Evolutionary conservation across 2,113 vertebrate genomes (phyloP), one percentile per base, ranked within the genome.

Genomic region (Microcebus ravelobensis): DNA sequence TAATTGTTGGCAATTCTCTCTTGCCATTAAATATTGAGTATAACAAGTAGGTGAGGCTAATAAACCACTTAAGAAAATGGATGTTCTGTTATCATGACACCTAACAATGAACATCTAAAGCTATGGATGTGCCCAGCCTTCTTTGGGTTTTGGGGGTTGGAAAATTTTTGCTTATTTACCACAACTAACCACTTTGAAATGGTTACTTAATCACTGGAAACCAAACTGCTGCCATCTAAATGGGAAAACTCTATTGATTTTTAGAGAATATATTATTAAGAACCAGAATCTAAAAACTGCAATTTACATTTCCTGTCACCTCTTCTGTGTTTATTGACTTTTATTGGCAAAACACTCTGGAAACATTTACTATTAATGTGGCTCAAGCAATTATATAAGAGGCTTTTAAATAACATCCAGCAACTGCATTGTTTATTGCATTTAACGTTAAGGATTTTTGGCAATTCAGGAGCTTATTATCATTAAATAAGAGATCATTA

Each of bases 21-120:
- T 83, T 96, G 67, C 29, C 59, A 83, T 97, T 96, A 94, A 94
- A 96, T 94, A 94, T 90, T 94, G 95, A 94, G 36, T 93, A 89
- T 61, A 48, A 71, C 39, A 87, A 71, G 59, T 74, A 86, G 57
- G 57, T 80, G 59, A 95, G 77, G 29, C n/a, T 94, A 94, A 97
- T 96, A 96, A 96, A 87, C 57, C 65, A 86, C 83, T 95, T 96
- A 94, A 89, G 94, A 91, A 97, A 84, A 89, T 80, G 90, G 23
- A 82, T 93, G 10, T 67, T 80, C 17, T 71, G 31, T 57, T 71
- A 80, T 87, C 57, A 74, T 12, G 84, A 34, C 52, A 96, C 27
- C 25, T 67, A 67, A 34, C 42, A 65, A 81, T n/a, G 18, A 18
- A 39, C 0, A 2, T 84, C 48, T 61, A 70, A 85, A 80, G 39